A percentile compares a stretch with the other conserved stretches of the same genome.
These are phyloP conservation scores for Lepisosteus osseus DNA, from an alignment of 2,113 vertebrate genomes.

Conservation along the genomic window DNA sequence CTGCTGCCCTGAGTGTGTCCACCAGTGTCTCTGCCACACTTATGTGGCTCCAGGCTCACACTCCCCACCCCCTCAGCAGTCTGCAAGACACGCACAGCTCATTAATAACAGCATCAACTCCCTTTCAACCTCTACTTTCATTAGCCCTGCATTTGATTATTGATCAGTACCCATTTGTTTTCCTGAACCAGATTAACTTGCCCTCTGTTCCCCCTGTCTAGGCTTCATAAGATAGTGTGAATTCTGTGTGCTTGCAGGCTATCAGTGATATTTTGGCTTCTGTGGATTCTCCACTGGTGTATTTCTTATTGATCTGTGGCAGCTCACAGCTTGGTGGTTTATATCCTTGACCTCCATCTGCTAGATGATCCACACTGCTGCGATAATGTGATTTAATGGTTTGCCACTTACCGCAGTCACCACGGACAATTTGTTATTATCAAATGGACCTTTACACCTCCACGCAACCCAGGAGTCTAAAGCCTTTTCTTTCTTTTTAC, in stretches of 20 bases:
- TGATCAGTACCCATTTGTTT: neutral
- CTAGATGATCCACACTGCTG: neutral
- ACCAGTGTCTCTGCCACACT: neutral
- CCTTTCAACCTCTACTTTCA: neutral
- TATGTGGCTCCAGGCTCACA: neutral
- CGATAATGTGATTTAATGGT: constrained; percentile 6
- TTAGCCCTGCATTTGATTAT: neutral
- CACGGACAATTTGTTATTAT: constrained; percentile 5
- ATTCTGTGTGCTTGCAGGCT: neutral
- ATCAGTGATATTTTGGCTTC: neutral
- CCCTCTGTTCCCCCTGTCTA: neutral
- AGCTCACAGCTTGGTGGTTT: constrained; percentile 1
- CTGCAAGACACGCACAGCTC: neutral
- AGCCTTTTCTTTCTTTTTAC: neutral
- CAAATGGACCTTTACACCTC: neutral
- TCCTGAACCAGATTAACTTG: neutral
- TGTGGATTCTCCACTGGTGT: neutral
- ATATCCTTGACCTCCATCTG: neutral
- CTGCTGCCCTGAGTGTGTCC: neutral
- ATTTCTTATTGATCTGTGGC: neutral
- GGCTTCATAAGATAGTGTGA: neutral
- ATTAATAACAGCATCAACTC: neutral
- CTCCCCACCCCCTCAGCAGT: neutral
- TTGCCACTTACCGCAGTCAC: neutral
- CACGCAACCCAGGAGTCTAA: neutral